These are phyloP conservation scores for Sympetrum striolatum DNA, from an alignment of 2,888 invertebrate genomes.

Conservation along the genomic window DNA sequence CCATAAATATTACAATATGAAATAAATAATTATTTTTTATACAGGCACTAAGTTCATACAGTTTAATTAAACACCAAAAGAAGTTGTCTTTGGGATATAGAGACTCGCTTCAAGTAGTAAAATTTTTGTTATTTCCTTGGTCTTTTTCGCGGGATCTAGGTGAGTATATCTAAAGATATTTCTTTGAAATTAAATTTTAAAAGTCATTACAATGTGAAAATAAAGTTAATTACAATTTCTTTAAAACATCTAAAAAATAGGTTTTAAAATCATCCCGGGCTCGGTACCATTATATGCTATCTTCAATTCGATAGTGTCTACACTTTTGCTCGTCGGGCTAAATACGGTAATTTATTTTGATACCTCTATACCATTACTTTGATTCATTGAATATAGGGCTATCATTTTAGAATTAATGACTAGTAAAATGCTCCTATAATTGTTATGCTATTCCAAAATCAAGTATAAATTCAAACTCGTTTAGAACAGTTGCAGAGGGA, in stretches of 20 bases:
- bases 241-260: background rate
- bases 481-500: no score
- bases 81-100: background rate
- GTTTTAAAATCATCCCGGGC: background rate
- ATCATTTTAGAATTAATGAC: background rate
- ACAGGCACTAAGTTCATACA: background rate
- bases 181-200: no score
- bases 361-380: no score
- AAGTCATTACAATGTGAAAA: background rate
- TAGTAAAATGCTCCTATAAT: background rate
- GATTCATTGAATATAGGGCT: no score
- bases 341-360: background rate
- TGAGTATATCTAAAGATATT: background rate
- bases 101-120: background rate
- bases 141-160: background rate
- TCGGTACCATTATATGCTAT: background rate
- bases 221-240: no score
- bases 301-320: background rate
- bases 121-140: background rate
- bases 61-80: background rate
- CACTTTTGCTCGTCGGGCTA: background rate
- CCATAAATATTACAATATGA: background rate
- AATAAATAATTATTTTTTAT: background rate
- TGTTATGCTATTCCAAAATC: background rate
- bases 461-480: no score